A percentile compares a stretch with the other conserved stretches of the same genome.
phyloP scores from a whole-genome alignment of 2,797 vertebrate genomes.

The Pangasius mekongensis region DNA sequence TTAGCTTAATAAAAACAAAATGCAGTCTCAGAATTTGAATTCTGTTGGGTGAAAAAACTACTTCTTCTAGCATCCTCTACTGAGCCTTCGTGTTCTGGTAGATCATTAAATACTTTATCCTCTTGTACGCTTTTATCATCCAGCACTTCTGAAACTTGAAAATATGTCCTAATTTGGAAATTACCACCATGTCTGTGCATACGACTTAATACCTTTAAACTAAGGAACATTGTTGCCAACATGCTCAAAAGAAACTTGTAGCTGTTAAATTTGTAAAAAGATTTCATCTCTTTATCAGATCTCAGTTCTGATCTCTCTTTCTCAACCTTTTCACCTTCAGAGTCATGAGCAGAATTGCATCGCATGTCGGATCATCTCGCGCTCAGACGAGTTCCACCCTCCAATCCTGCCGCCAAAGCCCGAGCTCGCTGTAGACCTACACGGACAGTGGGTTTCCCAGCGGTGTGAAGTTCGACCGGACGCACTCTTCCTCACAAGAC shows the following conservation, averaged over 20 bases:
- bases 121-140: background rate
- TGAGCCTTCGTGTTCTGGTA: background rate
- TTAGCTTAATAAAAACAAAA: background rate
- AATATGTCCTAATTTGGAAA: background rate
- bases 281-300: background rate
- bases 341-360: slow-evolving; percentile 87
- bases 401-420: slow-evolving; percentile 87
- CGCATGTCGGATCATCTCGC: slow-evolving; percentile 87
- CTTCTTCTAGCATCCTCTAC: background rate
- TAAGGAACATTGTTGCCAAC: background rate
- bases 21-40: background rate
- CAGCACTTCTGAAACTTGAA: background rate
- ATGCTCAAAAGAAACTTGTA: background rate
- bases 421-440: slow-evolving; percentile 86
- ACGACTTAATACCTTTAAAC: background rate
- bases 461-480: slow-evolving; percentile 95
- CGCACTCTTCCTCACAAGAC: slow-evolving; percentile 94
- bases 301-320: background rate
- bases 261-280: background rate
- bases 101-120: background rate
- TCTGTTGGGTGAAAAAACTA: background rate
- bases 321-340: slow-evolving; percentile 66
- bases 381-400: slow-evolving; percentile 88
- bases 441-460: slow-evolving; percentile 96
- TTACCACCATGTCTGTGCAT: background rate